Evolutionary conservation across 2,888 invertebrate species (phyloP).

Genomic region (Nowickia ferox): DNA sequence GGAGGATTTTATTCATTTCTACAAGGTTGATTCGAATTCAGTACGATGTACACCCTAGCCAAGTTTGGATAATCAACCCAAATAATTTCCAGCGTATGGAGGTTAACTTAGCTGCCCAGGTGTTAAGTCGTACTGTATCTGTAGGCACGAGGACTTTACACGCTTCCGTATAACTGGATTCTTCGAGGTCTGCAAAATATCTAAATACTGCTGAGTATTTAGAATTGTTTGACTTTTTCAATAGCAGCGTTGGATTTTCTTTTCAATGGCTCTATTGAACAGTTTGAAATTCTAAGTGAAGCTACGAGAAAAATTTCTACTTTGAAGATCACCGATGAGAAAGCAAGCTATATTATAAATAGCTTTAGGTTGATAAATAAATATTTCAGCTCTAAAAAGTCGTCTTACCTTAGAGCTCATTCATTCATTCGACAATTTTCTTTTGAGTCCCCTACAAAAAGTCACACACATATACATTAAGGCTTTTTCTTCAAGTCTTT

Average conservation of each 20-base stretch:
- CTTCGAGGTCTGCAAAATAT: neutral
- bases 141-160: neutral
- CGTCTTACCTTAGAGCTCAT: neutral
- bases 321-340: neutral
- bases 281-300: neutral
- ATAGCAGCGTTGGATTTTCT: neutral
- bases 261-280: neutral
- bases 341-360: neutral
- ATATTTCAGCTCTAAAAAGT: neutral
- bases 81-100: slow-evolving; percentile 7
- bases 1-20: neutral
- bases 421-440: too few species aligned
- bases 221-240: neutral
- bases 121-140: slow-evolving; percentile 11
- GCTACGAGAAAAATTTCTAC: neutral
- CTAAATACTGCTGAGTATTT: slow-evolving; percentile 5
- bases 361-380: neutral
- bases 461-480: too few species aligned
- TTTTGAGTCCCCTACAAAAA: too few species aligned
- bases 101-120: slow-evolving; percentile 22
- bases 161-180: slow-evolving; percentile 2
- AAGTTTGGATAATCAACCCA: neutral
- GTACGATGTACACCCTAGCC: too few species aligned
- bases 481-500: too few species aligned
- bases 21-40: slow-evolving; percentile 2